Evolutionary conservation across 2,113 vertebrate species (phyloP), one percentile per base, ranked within the genome.

Genomic region (Lophura nycthemera): DNA sequence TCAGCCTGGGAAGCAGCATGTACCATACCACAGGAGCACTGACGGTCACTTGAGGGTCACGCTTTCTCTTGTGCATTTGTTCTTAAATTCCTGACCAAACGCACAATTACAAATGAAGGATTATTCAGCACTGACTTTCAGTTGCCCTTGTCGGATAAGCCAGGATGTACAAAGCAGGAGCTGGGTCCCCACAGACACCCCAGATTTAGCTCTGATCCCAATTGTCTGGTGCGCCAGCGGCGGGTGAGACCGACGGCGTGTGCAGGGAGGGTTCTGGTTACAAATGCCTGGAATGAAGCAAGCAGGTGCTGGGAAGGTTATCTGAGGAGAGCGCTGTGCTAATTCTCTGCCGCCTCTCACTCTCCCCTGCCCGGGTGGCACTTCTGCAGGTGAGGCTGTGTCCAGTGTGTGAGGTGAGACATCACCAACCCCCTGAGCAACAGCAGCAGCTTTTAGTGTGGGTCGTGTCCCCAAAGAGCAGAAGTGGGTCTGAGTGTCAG

Each of bases 161-260:
- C 89, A 56, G 93, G 90, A 69, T 1, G 5, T 11, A 74, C 69
- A 22, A 57, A 69, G 85, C 94, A 85, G 89, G 95, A 95, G 73
- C 77, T 6, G 7, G 86, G 60, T 97, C 96, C 95, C 95, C 81
- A 67, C 0, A 83, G 96, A 90, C 27, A 10, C 17, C 85, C 94
- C 83, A 57, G 86, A 95, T 96, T 95, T 97, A 96, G 91, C 91
- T 91, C 87, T 92, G 89, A 83, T 96, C 94, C 94, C 19, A 61
- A 91, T 90, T 95, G 91, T 91, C 83, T 95, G 91, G 8, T 48
- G 91, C 2, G 61, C 76, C 87, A 93, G 94, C 2, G 3, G 79
- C 61, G 8, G 73, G 69, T 69, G 50, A 36, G 40, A 34, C 64
- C 67, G 13, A 10, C 32, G 65, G 47, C 81, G 69, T 9, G 6